These are phyloP conservation scores for Scotopteryx bipunctaria DNA, from an alignment of 2,888 invertebrate genomes.

Conservation along the genomic window DNA sequence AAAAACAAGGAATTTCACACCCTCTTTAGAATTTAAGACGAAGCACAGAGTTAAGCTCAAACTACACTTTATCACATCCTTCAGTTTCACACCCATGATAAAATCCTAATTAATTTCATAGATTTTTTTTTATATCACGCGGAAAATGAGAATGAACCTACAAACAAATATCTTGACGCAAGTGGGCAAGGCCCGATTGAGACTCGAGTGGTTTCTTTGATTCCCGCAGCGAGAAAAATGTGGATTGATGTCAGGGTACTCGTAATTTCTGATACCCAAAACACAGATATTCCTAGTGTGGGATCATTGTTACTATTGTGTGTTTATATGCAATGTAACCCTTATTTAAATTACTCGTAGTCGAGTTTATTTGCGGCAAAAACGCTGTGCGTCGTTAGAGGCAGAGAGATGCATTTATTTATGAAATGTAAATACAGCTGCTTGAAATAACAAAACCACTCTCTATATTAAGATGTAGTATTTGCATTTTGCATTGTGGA, in stretches of 20 bases:
- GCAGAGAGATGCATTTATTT: slow-evolving; percentile 78
- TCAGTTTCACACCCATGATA: neutral
- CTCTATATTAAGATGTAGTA: slow-evolving; percentile 83
- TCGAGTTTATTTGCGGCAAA: slow-evolving; percentile 41
- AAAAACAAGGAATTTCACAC: slow-evolving; percentile 55
- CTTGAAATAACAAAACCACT: slow-evolving; percentile 84
- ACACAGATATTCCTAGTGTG: no score
- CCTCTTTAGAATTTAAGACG: slow-evolving; percentile 41
- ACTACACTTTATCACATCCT: neutral
- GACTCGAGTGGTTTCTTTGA: no score
- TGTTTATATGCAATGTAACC: neutral
- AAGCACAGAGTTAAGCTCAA: slow-evolving; percentile 46
- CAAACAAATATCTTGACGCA: no score
- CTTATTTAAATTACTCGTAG: slow-evolving; percentile 15
- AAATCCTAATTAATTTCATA: neutral
- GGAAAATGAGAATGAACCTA: no score
- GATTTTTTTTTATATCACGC: no score
- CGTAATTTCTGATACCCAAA: no score
- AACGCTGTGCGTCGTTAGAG: slow-evolving; percentile 72
- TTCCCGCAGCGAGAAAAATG: no score
- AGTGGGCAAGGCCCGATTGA: no score
- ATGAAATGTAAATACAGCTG: slow-evolving; percentile 83
- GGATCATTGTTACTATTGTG: no score
- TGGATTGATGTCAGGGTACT: no score
- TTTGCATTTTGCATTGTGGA: slow-evolving; percentile 71